Evolutionary conservation across 2,888 invertebrate genomes (phyloP).

Genomic region (Acrocyrtus sp.): DNA sequence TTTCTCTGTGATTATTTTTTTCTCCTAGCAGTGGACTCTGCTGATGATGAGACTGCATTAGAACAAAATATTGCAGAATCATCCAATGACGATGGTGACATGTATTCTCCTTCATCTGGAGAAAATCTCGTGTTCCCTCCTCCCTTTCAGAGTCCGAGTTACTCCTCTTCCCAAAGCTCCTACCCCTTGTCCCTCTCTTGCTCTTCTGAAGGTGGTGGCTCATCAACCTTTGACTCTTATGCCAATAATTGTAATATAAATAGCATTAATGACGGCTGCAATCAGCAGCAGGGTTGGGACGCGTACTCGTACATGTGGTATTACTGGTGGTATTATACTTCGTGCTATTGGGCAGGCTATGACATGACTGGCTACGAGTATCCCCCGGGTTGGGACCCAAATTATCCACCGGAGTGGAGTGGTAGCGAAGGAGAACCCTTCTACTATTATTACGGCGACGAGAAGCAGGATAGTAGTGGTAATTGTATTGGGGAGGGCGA

Average conservation of each 20-base stretch:
- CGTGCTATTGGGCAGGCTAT: slow-evolving; percentile 58
- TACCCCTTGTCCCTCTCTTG: slow-evolving; percentile 30
- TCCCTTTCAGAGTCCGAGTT: slow-evolving; percentile 31
- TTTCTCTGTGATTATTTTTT: slow-evolving; percentile 2
- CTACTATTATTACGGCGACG: slow-evolving; percentile 18
- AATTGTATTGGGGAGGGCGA: slow-evolving; percentile 1
- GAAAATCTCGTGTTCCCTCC: slow-evolving; percentile 16
- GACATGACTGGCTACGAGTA: slow-evolving; percentile 58
- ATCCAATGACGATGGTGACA: slow-evolving; percentile 43
- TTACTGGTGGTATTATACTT: slow-evolving; percentile 62
- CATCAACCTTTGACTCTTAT: slow-evolving; percentile 45
- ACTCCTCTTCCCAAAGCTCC: slow-evolving; percentile 36
- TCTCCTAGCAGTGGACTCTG: slow-evolving; percentile 48
- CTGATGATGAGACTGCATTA: slow-evolving; percentile 44
- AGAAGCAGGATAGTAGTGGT: slow-evolving; percentile 9
- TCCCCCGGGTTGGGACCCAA: slow-evolving; percentile 58
- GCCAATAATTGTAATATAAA: slow-evolving; percentile 14
- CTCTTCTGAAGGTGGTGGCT: slow-evolving; percentile 46
- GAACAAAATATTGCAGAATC: slow-evolving; percentile 47
- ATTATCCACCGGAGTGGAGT: slow-evolving; percentile 55
- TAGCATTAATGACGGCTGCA: slow-evolving; percentile 30
- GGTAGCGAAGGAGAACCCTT: too few species aligned
- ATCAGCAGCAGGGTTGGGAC: slow-evolving; percentile 47
- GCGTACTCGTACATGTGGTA: slow-evolving; percentile 61
- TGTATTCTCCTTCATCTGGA: slow-evolving; percentile 9